Percentiles rank a stretch among this genome's conserved stretches.
Evolutionary conservation across 2,888 invertebrate genomes (phyloP).

Genomic region (Lasius fuliginosus): DNA sequence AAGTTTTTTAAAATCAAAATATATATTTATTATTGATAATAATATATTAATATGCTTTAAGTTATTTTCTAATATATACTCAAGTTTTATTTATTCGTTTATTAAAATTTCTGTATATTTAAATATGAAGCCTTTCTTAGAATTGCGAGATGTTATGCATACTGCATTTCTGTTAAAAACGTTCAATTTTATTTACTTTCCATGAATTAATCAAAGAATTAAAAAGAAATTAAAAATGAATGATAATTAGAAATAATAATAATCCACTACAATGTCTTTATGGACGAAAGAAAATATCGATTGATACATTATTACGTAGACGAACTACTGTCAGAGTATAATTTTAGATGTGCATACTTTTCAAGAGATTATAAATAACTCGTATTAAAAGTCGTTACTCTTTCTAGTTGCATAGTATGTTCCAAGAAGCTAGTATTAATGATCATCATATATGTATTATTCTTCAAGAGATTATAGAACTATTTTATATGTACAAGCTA

Average conservation of each 20-base stretch:
- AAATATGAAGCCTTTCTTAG: neutral
- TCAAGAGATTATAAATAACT: neutral
- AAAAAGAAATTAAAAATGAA: neutral
- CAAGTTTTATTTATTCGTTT: neutral
- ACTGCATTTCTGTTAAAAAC: neutral
- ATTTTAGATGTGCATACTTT: neutral
- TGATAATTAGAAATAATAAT: neutral
- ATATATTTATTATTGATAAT: neutral
- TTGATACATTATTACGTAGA: neutral
- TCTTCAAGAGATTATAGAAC: neutral
- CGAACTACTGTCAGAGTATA: neutral
- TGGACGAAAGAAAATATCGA: neutral
- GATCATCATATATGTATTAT: neutral
- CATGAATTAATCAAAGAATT: neutral
- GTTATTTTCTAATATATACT: neutral
- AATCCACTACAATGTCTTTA: neutral
- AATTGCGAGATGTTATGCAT: neutral
- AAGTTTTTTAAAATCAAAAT: neutral
- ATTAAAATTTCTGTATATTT: neutral
- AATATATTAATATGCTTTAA: neutral
- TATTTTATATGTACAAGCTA: slow-evolving; percentile 1
- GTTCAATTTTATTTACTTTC: neutral
- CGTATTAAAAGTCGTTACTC: neutral
- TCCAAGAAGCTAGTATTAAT: neutral
- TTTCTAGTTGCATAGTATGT: neutral